Conservation (phyloP, 1,140 invertebrate species). For the Calliopsis andreniformis region DNA sequence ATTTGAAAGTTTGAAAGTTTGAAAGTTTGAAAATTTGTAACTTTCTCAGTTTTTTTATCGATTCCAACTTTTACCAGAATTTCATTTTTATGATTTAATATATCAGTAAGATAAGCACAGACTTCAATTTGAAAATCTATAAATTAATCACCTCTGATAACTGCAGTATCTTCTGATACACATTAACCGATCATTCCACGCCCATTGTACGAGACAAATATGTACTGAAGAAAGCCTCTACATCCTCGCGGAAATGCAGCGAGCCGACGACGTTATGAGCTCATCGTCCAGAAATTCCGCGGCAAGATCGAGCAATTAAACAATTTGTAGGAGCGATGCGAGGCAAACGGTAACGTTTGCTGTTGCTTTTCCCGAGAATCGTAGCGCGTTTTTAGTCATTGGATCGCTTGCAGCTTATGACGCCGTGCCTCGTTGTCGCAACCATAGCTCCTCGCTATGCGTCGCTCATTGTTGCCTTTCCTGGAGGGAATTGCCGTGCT, state of each 20-base stretch:
- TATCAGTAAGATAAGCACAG: too few species aligned
- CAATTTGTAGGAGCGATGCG: slow-evolving; percentile 62
- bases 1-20: too few species aligned
- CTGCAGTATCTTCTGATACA: too few species aligned
- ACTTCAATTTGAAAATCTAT: too few species aligned
- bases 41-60: too few species aligned
- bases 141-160: too few species aligned
- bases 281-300: slow-evolving; percentile 66
- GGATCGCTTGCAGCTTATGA: slow-evolving; percentile 36
- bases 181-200: too few species aligned
- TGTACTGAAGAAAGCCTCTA: too few species aligned
- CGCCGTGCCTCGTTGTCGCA: not conserved
- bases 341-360: slow-evolving; percentile 32
- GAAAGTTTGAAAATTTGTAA: too few species aligned
- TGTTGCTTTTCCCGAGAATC: slow-evolving; percentile 61
- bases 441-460: slow-evolving; percentile 2
- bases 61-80: too few species aligned
- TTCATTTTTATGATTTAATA: too few species aligned
- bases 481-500: slow-evolving; percentile 18
- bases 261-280: slow-evolving; percentile 50
- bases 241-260: slow-evolving; percentile 40
- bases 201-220: too few species aligned
- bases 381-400: slow-evolving; percentile 46
- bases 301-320: slow-evolving; percentile 65
- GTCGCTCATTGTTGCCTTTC: slow-evolving; percentile 45